phyloP scores from a whole-genome alignment of 2,888 invertebrate genomes.

The Lasioglossum figueresi region DNA sequence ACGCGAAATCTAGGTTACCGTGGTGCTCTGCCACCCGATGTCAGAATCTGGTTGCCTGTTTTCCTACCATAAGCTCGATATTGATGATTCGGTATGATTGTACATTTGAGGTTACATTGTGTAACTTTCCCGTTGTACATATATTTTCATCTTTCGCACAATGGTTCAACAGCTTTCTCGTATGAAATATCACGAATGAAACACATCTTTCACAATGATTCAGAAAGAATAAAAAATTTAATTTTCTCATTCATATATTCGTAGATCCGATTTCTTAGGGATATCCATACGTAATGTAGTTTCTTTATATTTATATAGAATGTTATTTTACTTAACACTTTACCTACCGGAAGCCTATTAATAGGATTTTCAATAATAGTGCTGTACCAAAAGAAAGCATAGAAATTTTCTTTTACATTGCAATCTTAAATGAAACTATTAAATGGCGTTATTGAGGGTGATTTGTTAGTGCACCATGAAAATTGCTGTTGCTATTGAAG shows the following conservation, averaged over 20 bases:
- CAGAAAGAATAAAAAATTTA: not conserved
- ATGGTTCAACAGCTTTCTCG: not conserved
- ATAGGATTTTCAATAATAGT: no score
- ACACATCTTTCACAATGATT: not conserved
- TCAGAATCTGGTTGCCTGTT: constrained; percentile 6
- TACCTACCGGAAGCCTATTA: no score
- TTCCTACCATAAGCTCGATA: constrained; percentile 14
- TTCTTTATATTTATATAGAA: not conserved
- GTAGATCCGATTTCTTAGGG: not conserved
- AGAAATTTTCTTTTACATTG: no score
- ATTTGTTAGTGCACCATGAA: no score
- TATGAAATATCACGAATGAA: not conserved
- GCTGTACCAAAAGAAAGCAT: no score
- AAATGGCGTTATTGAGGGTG: no score
- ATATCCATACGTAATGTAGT: no score
- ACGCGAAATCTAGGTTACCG: constrained; percentile 11
- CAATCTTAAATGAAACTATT: no score
- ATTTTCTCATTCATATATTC: not conserved
- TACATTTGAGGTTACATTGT: constrained; percentile 3
- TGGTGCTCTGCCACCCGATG: constrained; percentile 10
- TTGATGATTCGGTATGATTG: not conserved
- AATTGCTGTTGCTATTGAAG: no score
- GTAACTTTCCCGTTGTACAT: not conserved
- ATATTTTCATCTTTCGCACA: not conserved
- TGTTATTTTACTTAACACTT: no score